Base-by-base conservation (phyloP, 35 echinoderm and acorn worm species). In the Lytechinus pictus region DNA sequence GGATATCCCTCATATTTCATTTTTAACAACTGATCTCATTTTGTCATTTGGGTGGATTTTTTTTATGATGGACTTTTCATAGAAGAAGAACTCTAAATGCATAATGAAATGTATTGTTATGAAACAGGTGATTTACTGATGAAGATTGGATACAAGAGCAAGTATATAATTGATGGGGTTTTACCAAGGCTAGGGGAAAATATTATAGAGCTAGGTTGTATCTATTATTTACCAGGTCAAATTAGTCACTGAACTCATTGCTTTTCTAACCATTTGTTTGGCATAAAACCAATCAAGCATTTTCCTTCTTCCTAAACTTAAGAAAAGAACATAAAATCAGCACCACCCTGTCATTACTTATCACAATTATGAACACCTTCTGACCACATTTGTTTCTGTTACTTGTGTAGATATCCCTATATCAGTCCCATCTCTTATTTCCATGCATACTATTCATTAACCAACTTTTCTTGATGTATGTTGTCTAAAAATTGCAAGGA, bases 11-110 rank as follows among this genome's bases (percentile, higher is more conserved):
- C 66, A 79, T 79, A 24, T 79, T 79, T 79, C 66, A 79, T 79
- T n/a, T 79, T 79, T 79, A 24, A 79, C 66, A 79, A 79, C 21
- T 79, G 66, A 79, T 79, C 66, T 79, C 66, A 79, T 79, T n/a
- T 79, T 79, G 16, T 79, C 66, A 79, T 24, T 79, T 5, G 4
- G 66, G 19, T 16, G 8, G 8, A 79, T 79, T 79, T 58, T 79
- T 79, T 79, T 79, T 24, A 1, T n/a, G 66, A 79, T 79, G 16
- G 16, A 79, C 66, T 79, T 79, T 79, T 79, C 66, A 79, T 24
- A 79, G 66, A 79, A 72, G 61, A 72, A 24, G 66, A 7, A 79
- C 16, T 24, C 24, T 79, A 79, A 79, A 79, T 79, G 16, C 66
- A n/a, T 19, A 79, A 79, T 79, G 19, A 79, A 79, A 14, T 79